Base-by-base conservation (phyloP, 2,797 vertebrate genomes). In the Yasuhikotakia modesta region DNA sequence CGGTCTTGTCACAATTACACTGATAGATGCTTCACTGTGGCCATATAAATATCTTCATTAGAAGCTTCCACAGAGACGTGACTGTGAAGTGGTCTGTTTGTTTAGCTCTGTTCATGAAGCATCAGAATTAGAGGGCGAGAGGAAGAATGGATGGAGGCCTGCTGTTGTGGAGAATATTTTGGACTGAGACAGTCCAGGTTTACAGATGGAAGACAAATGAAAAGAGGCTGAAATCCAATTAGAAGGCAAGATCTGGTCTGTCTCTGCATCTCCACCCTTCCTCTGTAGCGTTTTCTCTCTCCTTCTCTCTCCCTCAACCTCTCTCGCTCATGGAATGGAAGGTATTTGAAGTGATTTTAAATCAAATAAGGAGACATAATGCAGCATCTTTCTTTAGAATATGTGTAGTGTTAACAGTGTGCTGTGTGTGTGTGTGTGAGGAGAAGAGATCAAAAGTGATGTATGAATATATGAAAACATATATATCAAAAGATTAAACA, bases 271-370 rank as follows among this genome's bases (percentile, higher is more conserved):
- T 69, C 76, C 74, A 75, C 71, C 71, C 80, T 60, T 71, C 32
- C 74, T 79, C 46, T 79, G 53, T 60, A 74, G 22, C 65, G 73
- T 69, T 58, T 45, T 80, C 32, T 48, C 30, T 64, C 11, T 65
- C 27, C 17, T 24, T 30, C 7, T 50, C 14, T 72, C 67, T 43
- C 53, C 43, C 53, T 43, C 55, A 66, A 14, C 69, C 64, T 69
- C 69, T 65, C 63, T 61, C 13, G 8, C 35, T 63, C 58, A 43
- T 21, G 53, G 65, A 55, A 39, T 81, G 32, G 73, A 80, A 80
- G 71, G 78, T 58, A 79, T 76, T 86, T 78, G 69, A 70, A 69
- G 79, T 76, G 70, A 81, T 86, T n/a, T 85, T 70, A 68, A 86
- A 81, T 84, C 78, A 85, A 76, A 83, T 46, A 84, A 45, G 63